These are phyloP conservation scores for Portunus trituberculatus DNA, from an alignment of 1,140 invertebrate species.

Conservation along the genomic window DNA sequence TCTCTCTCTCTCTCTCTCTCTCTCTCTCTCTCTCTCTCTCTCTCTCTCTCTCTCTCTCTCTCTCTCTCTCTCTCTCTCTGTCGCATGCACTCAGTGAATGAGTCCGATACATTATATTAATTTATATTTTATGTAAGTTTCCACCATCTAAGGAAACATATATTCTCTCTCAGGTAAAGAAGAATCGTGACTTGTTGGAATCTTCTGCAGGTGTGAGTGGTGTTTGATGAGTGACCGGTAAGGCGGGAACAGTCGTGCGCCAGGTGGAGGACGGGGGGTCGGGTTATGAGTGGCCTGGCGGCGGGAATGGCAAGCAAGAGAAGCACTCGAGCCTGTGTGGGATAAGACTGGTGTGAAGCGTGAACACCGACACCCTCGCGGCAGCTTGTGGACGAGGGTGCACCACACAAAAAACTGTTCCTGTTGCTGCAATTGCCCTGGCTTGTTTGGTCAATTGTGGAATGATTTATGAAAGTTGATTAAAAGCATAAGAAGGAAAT, in stretches of 20 bases:
- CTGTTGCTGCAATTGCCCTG: not conserved
- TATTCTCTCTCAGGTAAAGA: not conserved
- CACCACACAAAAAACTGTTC: not conserved
- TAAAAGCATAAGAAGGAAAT: not conserved
- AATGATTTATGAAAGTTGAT: too few relatives aligned
- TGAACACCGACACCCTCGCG: not conserved
- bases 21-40: too few relatives aligned
- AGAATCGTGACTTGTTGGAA: not conserved
- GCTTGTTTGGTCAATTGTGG: not conserved
- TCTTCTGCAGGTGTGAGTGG: not conserved
- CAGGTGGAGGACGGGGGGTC: not conserved
- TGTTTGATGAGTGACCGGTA: slow-evolving; percentile 10
- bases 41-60: too few relatives aligned
- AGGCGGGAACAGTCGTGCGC: not conserved
- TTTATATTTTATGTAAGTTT: too few relatives aligned
- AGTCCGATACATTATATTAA: too few relatives aligned
- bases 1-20: too few relatives aligned
- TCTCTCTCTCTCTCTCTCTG: too few relatives aligned
- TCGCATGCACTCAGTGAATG: too few relatives aligned
- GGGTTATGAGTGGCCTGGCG: not conserved
- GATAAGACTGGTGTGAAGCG: not conserved
- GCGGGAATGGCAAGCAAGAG: not conserved
- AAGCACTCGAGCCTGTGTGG: not conserved
- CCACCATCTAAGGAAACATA: not conserved
- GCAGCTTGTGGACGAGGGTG: not conserved